These are phyloP conservation scores for Eurois occulta DNA, from an alignment of 2,888 invertebrate species.

Conservation along the genomic window DNA sequence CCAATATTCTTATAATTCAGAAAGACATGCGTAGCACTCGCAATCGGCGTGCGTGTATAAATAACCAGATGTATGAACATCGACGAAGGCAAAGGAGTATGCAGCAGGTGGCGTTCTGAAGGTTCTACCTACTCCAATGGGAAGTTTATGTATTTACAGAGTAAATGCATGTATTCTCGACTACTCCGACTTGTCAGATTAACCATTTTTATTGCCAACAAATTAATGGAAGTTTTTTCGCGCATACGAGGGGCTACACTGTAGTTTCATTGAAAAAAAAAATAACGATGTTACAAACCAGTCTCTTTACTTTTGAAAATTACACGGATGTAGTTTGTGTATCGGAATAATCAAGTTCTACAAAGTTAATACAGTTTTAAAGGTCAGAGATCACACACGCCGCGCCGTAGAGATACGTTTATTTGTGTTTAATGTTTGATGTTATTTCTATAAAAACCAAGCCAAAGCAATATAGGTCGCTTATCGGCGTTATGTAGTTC, in stretches of 20 bases:
- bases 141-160: neutral
- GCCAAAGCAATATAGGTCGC: conserved; percentile 2
- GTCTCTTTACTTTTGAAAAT: neutral
- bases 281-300: neutral
- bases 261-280: neutral
- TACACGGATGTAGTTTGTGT: neutral
- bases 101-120: neutral
- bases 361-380: conserved; percentile 21
- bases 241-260: neutral
- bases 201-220: no score
- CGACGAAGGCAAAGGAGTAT: neutral
- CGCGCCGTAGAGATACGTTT: conserved; percentile 19
- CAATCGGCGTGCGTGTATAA: neutral
- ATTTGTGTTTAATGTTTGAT: conserved; percentile 25
- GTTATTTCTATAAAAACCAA: conserved; percentile 6
- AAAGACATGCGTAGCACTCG: neutral
- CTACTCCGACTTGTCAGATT: neutral
- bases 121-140: neutral
- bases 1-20: neutral
- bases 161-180: neutral
- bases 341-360: conserved; percentile 39
- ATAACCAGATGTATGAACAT: neutral
- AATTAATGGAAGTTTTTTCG: neutral
- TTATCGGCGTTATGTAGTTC: conserved; percentile 30
- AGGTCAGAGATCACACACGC: conserved; percentile 46